Conservation (phyloP, 2,888 invertebrate species). For the Aromia moschata region DNA sequence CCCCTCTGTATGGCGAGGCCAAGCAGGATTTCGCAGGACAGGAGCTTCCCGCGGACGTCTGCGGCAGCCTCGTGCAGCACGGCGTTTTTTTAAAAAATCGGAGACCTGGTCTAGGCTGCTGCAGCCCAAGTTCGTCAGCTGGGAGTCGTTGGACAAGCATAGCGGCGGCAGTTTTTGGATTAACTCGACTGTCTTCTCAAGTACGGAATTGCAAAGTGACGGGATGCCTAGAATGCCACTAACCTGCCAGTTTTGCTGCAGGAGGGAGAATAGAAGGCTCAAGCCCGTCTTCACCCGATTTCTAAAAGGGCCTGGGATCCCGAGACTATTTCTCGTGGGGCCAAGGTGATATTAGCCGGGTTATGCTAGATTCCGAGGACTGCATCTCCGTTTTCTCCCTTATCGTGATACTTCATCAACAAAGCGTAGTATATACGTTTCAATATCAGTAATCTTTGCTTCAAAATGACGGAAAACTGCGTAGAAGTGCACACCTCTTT, state of each 20-base stretch:
- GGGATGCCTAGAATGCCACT: constrained; percentile 59
- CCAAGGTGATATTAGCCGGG: constrained; percentile 33
- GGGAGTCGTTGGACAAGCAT: constrained; percentile 69
- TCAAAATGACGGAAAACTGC: constrained; percentile 67
- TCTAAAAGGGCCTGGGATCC: constrained; percentile 69
- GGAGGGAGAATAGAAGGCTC: constrained; percentile 68
- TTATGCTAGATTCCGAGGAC: no score
- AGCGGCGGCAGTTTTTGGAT: constrained; percentile 68
- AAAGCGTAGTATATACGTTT: constrained; percentile 69
- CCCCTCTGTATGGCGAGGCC: constrained; percentile 70
- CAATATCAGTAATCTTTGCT: constrained; percentile 67
- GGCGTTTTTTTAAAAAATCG: constrained; percentile 65
- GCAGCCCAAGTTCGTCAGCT: constrained; percentile 65
- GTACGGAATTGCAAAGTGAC: constrained; percentile 68
- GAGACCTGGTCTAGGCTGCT: constrained; percentile 67
- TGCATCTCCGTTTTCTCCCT: no score
- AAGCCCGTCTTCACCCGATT: constrained; percentile 71
- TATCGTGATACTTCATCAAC: constrained; percentile 66
- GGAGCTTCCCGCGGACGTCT: constrained; percentile 61
- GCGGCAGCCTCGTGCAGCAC: constrained; percentile 65
- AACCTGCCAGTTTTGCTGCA: constrained; percentile 69
- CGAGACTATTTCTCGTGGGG: constrained; percentile 45
- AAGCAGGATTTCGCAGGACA: constrained; percentile 66
- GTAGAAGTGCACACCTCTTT: constrained; percentile 67
- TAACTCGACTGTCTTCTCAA: constrained; percentile 67